Conservation (phyloP, 2,113 vertebrate genomes). For the Urocynchramus pylzowi region DNA sequence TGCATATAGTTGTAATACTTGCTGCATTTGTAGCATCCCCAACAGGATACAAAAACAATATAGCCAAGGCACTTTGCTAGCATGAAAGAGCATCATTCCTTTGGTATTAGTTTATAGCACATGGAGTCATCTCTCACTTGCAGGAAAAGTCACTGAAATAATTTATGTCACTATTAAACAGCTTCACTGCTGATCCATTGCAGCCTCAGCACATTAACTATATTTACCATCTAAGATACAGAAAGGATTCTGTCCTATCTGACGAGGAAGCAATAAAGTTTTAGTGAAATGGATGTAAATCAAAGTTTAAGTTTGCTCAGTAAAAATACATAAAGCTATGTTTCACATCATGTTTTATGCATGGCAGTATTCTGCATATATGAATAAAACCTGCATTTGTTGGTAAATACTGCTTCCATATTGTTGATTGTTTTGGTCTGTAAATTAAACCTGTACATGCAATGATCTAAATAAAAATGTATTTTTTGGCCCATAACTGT, state of each 20-base stretch:
- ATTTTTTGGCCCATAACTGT: neutral
- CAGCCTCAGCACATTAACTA: conserved; percentile 69
- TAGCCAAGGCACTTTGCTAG: conserved; percentile 29
- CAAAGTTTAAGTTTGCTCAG: conserved; percentile 64
- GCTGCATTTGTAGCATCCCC: conserved; percentile 32
- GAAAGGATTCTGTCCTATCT: conserved; percentile 67
- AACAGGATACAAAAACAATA: conserved; percentile 33
- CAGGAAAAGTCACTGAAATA: conserved; percentile 66
- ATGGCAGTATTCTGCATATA: conserved; percentile 61
- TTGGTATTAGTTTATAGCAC: conserved; percentile 48
- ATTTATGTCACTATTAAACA: conserved; percentile 70
- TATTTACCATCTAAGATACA: conserved; percentile 70
- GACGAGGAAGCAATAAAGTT: conserved; percentile 71
- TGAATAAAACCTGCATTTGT: conserved; percentile 60
- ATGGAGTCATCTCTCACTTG: conserved; percentile 57
- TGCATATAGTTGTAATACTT: conserved; percentile 49
- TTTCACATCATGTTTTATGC: conserved; percentile 53
- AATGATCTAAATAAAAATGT: neutral
- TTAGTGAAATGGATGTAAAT: conserved; percentile 71
- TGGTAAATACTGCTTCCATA: conserved; percentile 34
- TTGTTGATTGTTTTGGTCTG: conserved; percentile 30
- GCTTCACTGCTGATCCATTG: conserved; percentile 46
- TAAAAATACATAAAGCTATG: conserved; percentile 58
- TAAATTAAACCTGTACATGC: conserved; percentile 4
- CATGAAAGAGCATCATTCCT: conserved; percentile 63